phyloP scores from a whole-genome alignment of 2,113 vertebrate species.

The Rhabdornis inornatus region DNA sequence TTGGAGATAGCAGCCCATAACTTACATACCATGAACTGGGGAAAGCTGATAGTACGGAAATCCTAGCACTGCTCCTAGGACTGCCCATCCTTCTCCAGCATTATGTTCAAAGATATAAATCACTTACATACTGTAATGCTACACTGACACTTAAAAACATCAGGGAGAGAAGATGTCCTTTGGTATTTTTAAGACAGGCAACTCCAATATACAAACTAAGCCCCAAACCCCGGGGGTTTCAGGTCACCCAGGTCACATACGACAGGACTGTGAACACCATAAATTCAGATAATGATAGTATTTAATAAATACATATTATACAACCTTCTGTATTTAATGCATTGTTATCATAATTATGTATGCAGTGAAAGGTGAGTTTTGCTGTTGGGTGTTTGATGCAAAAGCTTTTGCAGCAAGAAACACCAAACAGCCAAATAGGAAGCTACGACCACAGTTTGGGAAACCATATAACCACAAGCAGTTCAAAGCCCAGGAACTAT shows the following conservation, averaged over 20 bases:
- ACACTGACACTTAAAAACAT: background rate
- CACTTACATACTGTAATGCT: background rate
- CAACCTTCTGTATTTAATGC: background rate
- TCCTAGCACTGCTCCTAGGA: background rate
- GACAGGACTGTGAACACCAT: background rate
- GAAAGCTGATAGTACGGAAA: background rate
- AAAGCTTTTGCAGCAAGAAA: background rate
- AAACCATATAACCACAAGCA: background rate
- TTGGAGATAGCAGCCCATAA: background rate
- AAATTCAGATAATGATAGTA: background rate
- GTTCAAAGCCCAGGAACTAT: background rate
- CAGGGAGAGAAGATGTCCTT: background rate
- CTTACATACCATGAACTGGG: background rate
- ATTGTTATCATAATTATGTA: background rate
- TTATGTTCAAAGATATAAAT: fast-evolving
- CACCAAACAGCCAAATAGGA: background rate
- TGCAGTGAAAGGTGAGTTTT: background rate
- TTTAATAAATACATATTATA: background rate
- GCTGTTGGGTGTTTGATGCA: background rate
- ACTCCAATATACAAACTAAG: background rate
- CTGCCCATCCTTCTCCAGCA: background rate
- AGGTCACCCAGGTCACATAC: background rate
- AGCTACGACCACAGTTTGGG: background rate
- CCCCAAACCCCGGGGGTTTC: background rate
- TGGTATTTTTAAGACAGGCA: background rate